Percentiles rank a stretch among this genome's conserved stretches.
These are phyloP conservation scores for Bostrychus sinensis DNA, from an alignment of 2,113 vertebrate species.

Conservation along the genomic window DNA sequence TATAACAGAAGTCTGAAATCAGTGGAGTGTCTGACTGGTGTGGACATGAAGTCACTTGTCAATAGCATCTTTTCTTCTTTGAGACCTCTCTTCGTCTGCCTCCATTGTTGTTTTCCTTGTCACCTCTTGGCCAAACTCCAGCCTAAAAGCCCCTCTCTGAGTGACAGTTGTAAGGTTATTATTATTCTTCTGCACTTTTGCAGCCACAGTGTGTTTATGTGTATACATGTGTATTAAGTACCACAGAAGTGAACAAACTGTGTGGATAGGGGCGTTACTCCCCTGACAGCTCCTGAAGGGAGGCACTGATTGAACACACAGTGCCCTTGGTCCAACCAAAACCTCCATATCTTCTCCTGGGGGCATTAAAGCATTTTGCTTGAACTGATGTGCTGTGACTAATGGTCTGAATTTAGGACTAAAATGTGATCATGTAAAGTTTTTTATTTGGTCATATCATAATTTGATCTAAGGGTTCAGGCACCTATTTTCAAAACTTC, in stretches of 20 bases:
- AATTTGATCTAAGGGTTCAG: too few species aligned
- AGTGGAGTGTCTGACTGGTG: not conserved
- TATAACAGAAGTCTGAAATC: slow-evolving; percentile 9
- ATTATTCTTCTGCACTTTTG: slow-evolving; percentile 23
- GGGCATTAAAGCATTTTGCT: too few species aligned
- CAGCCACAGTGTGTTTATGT: slow-evolving; percentile 6
- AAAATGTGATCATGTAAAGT: too few species aligned
- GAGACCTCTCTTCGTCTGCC: slow-evolving; percentile 21
- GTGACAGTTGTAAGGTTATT: slow-evolving; percentile 43
- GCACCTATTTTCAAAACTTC: too few species aligned
- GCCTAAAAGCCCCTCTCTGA: slow-evolving; percentile 44
- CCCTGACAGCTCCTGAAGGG: slow-evolving; percentile 34
- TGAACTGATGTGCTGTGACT: too few species aligned
- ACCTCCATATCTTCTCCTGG: slow-evolving; percentile 5
- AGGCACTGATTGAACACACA: slow-evolving; percentile 42
- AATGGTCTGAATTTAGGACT: too few species aligned
- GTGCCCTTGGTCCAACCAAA: slow-evolving; percentile 42
- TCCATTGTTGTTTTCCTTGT: slow-evolving; percentile 32
- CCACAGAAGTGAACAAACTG: slow-evolving; percentile 28
- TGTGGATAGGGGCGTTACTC: slow-evolving; percentile 52
- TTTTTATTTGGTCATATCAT: too few species aligned
- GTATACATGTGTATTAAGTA: slow-evolving; percentile 29
- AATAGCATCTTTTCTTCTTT: slow-evolving; percentile 27
- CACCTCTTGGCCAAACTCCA: slow-evolving; percentile 16
- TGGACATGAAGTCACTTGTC: slow-evolving; percentile 26